Evolutionary conservation across 2,797 vertebrate genomes (phyloP).

Genomic region (Tokudaia muenninki): DNA sequence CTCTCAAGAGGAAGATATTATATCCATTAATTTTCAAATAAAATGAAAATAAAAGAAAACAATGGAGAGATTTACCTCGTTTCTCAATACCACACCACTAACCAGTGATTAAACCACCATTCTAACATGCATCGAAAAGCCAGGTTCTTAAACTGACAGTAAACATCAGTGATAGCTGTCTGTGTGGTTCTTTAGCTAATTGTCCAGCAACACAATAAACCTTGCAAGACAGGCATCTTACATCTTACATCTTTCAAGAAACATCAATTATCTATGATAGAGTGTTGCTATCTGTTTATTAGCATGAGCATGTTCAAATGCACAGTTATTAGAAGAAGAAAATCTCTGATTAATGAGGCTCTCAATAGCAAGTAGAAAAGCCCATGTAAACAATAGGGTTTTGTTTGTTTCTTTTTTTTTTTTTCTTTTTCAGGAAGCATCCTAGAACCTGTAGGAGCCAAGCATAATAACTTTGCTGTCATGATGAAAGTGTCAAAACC

Average conservation of each 20-base stretch:
- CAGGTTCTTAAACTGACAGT: background rate
- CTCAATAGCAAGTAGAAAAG: background rate
- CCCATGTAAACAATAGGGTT: background rate
- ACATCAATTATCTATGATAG: background rate
- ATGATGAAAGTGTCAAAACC: constrained; percentile 1
- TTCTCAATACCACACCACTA: background rate
- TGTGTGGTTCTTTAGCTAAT: background rate
- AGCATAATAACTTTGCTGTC: constrained; percentile 61
- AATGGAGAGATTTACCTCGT: background rate
- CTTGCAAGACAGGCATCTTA: background rate
- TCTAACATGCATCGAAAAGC: background rate
- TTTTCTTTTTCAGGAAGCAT: constrained; percentile 4
- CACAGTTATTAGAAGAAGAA: background rate
- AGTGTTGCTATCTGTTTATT: background rate
- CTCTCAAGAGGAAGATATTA: background rate
- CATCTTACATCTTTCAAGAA: background rate
- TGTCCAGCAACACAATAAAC: background rate
- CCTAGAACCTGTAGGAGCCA: constrained; percentile 32
- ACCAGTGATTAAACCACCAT: background rate
- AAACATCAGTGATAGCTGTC: background rate
- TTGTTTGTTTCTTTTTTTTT: too few relatives aligned
- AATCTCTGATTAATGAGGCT: background rate
- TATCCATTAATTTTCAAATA: constrained; percentile 1
- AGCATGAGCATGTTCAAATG: background rate
- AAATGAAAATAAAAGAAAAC: background rate